These are phyloP conservation scores for Python bivittatus DNA, from an alignment of 2,113 vertebrate species.

Conservation along the genomic window DNA sequence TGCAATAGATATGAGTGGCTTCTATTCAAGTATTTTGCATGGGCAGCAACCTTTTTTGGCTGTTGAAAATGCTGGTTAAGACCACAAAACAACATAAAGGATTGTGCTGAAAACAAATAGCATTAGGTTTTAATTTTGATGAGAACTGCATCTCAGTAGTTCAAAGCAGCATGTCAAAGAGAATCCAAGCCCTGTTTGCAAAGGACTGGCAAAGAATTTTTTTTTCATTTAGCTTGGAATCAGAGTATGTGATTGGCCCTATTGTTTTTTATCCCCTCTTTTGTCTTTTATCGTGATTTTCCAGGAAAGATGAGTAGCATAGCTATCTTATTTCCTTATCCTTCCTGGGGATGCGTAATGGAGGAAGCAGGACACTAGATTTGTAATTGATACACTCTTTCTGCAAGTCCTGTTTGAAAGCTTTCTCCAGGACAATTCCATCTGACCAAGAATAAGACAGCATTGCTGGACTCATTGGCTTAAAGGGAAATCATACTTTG, in stretches of 20 bases:
- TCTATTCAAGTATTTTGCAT: background rate
- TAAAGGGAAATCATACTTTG: background rate
- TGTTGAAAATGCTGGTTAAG: background rate
- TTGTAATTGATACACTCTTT: background rate
- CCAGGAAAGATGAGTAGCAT: background rate
- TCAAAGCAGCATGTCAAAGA: background rate
- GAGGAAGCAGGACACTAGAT: background rate
- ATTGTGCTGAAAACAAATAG: background rate
- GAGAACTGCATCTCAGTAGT: background rate
- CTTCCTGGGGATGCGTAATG: background rate
- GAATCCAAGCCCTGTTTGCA: background rate
- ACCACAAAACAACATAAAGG: background rate
- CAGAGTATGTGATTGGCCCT: background rate
- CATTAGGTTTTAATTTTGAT: background rate
- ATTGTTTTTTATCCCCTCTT: background rate
- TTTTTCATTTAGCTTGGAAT: background rate
- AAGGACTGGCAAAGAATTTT: background rate
- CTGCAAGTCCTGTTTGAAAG: background rate
- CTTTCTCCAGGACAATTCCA: background rate
- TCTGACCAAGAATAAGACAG: background rate
- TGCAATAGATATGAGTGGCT: background rate
- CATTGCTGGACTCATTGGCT: background rate
- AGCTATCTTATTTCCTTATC: background rate
- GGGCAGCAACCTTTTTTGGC: background rate
- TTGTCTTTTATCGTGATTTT: background rate